Evolutionary conservation across 2,113 vertebrate species (phyloP), one percentile per base, ranked within the genome.

Genomic region (Antennarius striatus): DNA sequence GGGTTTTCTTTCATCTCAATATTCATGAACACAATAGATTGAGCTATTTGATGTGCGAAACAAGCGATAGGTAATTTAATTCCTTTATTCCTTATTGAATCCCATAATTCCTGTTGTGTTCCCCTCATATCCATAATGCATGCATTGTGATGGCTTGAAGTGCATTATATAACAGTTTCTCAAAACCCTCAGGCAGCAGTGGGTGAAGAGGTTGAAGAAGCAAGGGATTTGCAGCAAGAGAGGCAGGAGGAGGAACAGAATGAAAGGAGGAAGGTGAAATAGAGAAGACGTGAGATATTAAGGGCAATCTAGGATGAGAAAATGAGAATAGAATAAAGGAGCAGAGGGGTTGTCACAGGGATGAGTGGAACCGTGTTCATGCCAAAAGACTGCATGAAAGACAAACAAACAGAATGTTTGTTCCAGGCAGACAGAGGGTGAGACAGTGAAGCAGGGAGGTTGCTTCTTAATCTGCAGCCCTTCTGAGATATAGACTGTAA

Each of bases 101-200:
- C 57, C 75, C 28, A 5, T 68, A 56, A 71, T 15, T 74, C 67
- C 57, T 32, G 60, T 63, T 13, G 47, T 65, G 59, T 66, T 59
- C 66, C 54, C 9, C 42, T 58, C 17, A 3, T 73, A 81, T 90
- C 71, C 75, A 81, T 82, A 73, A 89, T 75, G 30, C 71, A 84
- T 77, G 71, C 68, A 57, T 77, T 77, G 76, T 82, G 74, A 88
- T 91, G 40, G 86, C 88, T 87, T 82, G 71, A 85, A 85, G 76
- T 79, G 65, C 63, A 77, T 90, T 91, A 88, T 72, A 80, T 88
- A 90, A 90, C 60, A 53, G 61, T 69, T 86, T 79, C 74, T 78
- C 36, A 66, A 81, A 82, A 80, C 79, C 86, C 67, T 68, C 58
- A 56, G 80, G 81, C 85, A 59, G 61, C 74, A 56, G 73, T 73